Percentiles rank a stretch among this genome's conserved stretches.
Evolutionary conservation across 2,888 invertebrate species (phyloP).

Genomic region (Bellardia pandia): DNA sequence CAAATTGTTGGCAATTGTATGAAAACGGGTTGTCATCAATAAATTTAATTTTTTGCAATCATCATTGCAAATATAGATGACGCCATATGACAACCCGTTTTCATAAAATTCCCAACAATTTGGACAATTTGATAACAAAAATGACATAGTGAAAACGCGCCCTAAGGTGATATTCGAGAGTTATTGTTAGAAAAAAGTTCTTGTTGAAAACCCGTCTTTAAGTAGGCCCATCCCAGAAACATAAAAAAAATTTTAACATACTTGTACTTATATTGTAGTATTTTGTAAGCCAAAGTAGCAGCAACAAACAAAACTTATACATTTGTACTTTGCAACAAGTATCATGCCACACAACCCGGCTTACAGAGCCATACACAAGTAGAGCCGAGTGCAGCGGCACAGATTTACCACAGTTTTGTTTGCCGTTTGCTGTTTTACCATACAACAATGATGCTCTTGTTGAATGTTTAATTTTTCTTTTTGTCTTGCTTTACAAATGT

Average conservation of each 20-base stretch:
- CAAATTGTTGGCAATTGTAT: too few relatives aligned
- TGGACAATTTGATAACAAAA: too few relatives aligned
- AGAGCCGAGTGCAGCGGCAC: constrained; percentile 55
- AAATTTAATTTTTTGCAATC: too few relatives aligned
- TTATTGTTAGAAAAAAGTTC: too few relatives aligned
- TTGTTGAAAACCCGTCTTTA: too few relatives aligned
- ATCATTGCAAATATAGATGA: too few relatives aligned
- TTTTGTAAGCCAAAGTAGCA: constrained; percentile 11
- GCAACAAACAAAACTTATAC: constrained; percentile 10
- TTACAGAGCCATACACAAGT: constrained; percentile 6
- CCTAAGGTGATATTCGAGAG: too few relatives aligned
- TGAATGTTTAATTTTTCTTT: constrained; percentile 42
- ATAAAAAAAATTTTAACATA: too few relatives aligned
- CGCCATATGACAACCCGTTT: too few relatives aligned
- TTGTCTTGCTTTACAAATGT: background rate
- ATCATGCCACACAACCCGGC: constrained; percentile 43
- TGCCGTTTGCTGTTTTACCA: constrained; percentile 18
- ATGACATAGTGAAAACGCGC: too few relatives aligned
- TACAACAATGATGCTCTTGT: constrained; percentile 29
- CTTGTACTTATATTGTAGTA: background rate
- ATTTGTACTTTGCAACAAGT: constrained; percentile 33
- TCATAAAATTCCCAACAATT: too few relatives aligned
- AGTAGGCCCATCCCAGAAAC: background rate
- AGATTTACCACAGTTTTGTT: constrained; percentile 46
- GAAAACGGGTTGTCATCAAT: too few relatives aligned